These are phyloP conservation scores for Bambusicola thoracicus DNA, from an alignment of 2,113 vertebrate genomes.

Conservation along the genomic window DNA sequence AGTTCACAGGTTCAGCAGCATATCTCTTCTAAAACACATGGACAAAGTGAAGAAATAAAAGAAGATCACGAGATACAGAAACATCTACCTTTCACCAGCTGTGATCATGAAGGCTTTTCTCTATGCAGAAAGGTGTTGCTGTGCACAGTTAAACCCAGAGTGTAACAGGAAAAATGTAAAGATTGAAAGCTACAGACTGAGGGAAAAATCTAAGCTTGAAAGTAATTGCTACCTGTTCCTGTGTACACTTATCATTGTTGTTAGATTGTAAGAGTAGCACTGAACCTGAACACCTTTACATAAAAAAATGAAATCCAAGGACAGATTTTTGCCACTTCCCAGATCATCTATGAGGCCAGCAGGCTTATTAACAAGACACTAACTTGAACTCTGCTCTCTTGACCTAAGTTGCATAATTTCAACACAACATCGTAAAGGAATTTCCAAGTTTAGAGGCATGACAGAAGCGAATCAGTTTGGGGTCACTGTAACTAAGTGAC, in stretches of 20 bases:
- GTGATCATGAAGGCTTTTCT: background rate
- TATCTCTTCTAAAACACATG: rapidly evolving
- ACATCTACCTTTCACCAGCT: background rate
- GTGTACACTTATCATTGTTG: background rate
- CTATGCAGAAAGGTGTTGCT: background rate
- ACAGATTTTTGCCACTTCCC: background rate
- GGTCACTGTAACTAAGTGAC: background rate
- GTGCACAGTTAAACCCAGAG: background rate
- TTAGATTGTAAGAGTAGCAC: rapidly evolving
- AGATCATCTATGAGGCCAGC: background rate
- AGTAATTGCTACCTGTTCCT: background rate
- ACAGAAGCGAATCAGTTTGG: background rate
- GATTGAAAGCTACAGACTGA: background rate
- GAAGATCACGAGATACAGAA: background rate
- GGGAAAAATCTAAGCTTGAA: background rate
- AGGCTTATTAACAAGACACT: background rate
- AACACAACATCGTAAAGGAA: rapidly evolving
- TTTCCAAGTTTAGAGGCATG: background rate
- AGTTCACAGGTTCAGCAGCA: background rate
- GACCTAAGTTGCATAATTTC: background rate
- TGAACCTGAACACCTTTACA: background rate
- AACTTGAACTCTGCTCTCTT: background rate
- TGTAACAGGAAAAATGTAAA: background rate
- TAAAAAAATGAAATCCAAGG: background rate
- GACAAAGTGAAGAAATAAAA: background rate